Evolutionary conservation across 2,113 vertebrate species (phyloP), one percentile per base, ranked within the genome.

Genomic region (Xiphias gladius): DNA sequence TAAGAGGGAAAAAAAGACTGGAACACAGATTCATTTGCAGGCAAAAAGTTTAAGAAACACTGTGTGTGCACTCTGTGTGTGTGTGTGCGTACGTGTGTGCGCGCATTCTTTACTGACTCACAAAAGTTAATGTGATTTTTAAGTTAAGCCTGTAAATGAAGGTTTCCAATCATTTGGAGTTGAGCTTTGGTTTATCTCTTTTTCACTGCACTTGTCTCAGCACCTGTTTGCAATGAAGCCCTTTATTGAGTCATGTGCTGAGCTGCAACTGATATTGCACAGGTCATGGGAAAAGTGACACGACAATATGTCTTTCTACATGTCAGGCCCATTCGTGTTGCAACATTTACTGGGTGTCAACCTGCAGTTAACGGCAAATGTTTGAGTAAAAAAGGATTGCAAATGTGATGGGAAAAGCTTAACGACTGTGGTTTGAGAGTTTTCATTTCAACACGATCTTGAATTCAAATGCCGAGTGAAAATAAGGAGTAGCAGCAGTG

Each of bases 271-370:
- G 78, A 70, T 80, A 63, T 75, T 80, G 77, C 66, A 28, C 3
- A 2, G 76, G 59, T 79, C 79, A 64, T 92, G 90, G 92, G 89
- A 93, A 92, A 88, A 55, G 52, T 43, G 35, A 14, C 71, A 54
- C 46, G 20, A 67, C 80, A 74, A 67, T 61, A 24, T 37, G 4
- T 76, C 73, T 84, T 74, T 81, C 80, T 73, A 82, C 85, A 79
- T 71, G 88, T 79, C 62, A 7, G 66, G 86, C 67, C 80, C 81
- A 80, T 89, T 88, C 20, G 8, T 77, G 76, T 91, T 82, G 90
- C 80, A 73, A 92, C 85, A 83, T 76, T 61, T 19, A 50, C 65
- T 82, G 89, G 90, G 85, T 91, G 88, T 88, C 22, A 70, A 76
- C 87, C 77, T 54, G 28, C 78, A 52, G 66, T 46, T 55, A 61